These are phyloP conservation scores for Stictocephala bisonia DNA, from an alignment of 2,888 invertebrate species.

Conservation along the genomic window DNA sequence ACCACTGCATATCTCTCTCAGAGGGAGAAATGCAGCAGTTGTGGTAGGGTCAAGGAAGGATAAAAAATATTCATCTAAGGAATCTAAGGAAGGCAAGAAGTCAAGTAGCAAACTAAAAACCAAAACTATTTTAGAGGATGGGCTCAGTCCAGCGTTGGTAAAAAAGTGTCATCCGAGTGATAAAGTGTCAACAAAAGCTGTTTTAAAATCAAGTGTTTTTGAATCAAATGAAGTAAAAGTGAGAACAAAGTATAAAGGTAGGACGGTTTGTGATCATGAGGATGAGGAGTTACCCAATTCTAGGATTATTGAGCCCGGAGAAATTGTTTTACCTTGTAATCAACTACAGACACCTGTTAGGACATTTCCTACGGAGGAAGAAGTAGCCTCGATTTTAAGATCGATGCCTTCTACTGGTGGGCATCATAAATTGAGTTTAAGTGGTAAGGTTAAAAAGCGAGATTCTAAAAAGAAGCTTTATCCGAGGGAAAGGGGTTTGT, in stretches of 20 bases:
- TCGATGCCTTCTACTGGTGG: slow-evolving; percentile 57
- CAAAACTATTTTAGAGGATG: slow-evolving; percentile 62
- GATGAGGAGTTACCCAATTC: slow-evolving; percentile 56
- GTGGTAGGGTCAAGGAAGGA: slow-evolving; percentile 83
- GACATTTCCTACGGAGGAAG: slow-evolving; percentile 59
- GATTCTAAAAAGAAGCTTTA: slow-evolving; percentile 71
- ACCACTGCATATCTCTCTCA: slow-evolving; percentile 86
- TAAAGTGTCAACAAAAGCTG: slow-evolving; percentile 38
- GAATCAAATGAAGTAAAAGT: slow-evolving; percentile 45
- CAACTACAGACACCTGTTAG: slow-evolving; percentile 47
- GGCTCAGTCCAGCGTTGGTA: slow-evolving; percentile 20
- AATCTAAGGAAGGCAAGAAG: slow-evolving; percentile 62
- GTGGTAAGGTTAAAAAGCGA: slow-evolving; percentile 66
- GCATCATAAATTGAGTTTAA: slow-evolving; percentile 56
- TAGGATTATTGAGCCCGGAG: slow-evolving; percentile 54
- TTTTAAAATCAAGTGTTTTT: slow-evolving; percentile 41
- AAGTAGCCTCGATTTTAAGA: slow-evolving; percentile 59
- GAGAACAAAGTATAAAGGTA: slow-evolving; percentile 48
- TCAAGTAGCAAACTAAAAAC: slow-evolving; percentile 65
- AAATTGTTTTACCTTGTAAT: slow-evolving; percentile 50
- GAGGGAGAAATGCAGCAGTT: slow-evolving; percentile 83
- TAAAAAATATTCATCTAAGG: slow-evolving; percentile 64
- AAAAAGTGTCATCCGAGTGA: slow-evolving; percentile 43
- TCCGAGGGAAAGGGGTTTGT: slow-evolving; percentile 65
- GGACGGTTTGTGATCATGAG: slow-evolving; percentile 43